Evolutionary conservation across 2,113 vertebrate genomes (phyloP).

Genomic region (Otus sunia): DNA sequence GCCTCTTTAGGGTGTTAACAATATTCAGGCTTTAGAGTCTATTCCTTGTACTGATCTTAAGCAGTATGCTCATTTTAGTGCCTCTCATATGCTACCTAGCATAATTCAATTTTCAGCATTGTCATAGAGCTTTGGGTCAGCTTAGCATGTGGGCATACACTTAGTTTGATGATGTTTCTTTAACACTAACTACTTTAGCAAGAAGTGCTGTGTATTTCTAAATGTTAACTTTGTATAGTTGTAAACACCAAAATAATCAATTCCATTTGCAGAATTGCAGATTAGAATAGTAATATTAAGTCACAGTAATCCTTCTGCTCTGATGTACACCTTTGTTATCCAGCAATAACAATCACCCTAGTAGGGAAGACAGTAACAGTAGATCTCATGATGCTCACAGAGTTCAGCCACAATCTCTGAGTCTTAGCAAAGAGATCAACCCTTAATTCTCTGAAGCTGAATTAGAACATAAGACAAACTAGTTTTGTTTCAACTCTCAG

Average conservation of each 20-base stretch:
- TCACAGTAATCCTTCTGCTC: neutral
- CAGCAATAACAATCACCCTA: neutral
- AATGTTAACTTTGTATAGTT: neutral
- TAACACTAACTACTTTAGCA: neutral
- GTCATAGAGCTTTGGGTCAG: neutral
- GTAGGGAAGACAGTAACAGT: neutral
- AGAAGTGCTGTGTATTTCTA: neutral
- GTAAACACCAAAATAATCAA: neutral
- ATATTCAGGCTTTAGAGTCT: neutral
- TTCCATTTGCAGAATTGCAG: neutral
- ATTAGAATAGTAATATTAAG: neutral
- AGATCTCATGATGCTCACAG: neutral
- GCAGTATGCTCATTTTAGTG: neutral
- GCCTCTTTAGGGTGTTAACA: neutral
- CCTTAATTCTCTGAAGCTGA: neutral
- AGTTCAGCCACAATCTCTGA: neutral
- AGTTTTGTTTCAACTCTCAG: neutral
- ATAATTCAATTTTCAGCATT: neutral
- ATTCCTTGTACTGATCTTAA: neutral
- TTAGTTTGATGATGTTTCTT: neutral
- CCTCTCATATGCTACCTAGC: neutral
- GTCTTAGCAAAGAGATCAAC: slow-evolving; percentile 9
- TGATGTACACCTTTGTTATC: neutral
- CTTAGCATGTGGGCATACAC: neutral
- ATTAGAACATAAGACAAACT: slow-evolving; percentile 8